Base-by-base conservation (phyloP, 2,888 invertebrate species). In the Lingula anatina region DNA sequence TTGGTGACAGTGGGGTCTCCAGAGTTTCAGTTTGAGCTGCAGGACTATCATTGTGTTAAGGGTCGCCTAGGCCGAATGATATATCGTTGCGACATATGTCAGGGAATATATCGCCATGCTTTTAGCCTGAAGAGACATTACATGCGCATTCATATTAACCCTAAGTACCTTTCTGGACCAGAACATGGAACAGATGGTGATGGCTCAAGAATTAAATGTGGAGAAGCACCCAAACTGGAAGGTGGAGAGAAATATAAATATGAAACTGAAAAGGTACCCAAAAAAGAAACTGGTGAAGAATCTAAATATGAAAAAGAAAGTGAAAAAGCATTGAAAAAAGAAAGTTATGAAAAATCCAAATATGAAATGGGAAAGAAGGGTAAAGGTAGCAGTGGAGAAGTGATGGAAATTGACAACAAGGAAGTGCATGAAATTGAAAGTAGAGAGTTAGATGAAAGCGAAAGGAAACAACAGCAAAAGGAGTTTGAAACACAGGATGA, bases 71-170 rank as follows among this genome's bases (percentile, higher is more conserved):
- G 44, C 70, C 78, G 47, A 80, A 83, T 60, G 71, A 79, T 45
- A 75, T 81, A 63, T 71, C 81, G 59, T 44, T 81, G 81, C 68
- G 80, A 81, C 59, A 73, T 81, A n/a, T 81, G 81, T 62, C 60
- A 68, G 2, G 75, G 76, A 2, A 66, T 74, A 2, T 81, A 81
- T 58, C 69, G 76, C 39, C 77, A 80, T 51, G 73, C 76, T 24
- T 79, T 79, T 56, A 80, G 79, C 56, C 65, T 81, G 9, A 80
- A 81, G 53, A 66, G 80, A 31, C 81, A 82, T 60, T 81, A 78
- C 56, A 61, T 81, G 28, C 69, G 79, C 24, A 75, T 71, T 51
- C 81, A 81, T 59, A 72, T 81, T 35, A 79, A 80, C 58, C 71
- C 72, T 52, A 68, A 70, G 36, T 79, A 77, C 57, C 60, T 81